phyloP scores from a whole-genome alignment of 1,140 invertebrate genomes.

The Sogatella furcifera region DNA sequence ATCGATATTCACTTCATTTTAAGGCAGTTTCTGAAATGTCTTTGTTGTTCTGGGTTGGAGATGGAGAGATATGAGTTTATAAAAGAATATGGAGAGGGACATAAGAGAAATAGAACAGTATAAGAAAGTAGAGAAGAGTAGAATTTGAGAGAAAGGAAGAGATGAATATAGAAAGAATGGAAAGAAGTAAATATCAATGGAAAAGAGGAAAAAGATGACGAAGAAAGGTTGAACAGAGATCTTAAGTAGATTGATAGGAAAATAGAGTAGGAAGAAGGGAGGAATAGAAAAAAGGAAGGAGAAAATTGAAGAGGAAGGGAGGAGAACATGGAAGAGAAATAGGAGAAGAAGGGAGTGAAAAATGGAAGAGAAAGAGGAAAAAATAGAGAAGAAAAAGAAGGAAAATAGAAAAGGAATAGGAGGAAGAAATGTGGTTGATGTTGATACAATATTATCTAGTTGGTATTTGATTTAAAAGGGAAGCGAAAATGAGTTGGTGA shows the following conservation, averaged over 20 bases:
- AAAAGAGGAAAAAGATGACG: slow-evolving; percentile 10
- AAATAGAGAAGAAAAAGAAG: no score
- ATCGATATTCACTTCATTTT: no score
- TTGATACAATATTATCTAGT: no score
- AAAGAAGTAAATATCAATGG: not conserved
- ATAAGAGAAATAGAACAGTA: not conserved
- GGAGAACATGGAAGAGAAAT: slow-evolving; percentile 6
- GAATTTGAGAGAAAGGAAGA: not conserved
- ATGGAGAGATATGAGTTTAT: no score
- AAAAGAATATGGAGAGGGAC: no score
- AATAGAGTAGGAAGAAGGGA: slow-evolving; percentile 9
- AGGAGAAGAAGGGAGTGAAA: slow-evolving; percentile 1
- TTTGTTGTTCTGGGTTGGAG: no score
- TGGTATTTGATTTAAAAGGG: no score
- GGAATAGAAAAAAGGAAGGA: slow-evolving; percentile 10
- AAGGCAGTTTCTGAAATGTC: no score
- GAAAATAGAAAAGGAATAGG: no score
- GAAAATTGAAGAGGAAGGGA: slow-evolving; percentile 4
- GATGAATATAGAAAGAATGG: slow-evolving; percentile 11
- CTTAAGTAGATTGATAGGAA: no score
- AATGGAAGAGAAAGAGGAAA: slow-evolving; percentile 11
- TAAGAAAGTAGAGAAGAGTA: not conserved
- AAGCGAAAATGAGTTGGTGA: no score
- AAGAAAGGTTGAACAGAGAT: slow-evolving; percentile 4
- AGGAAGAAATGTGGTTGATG: no score